Base-by-base conservation (phyloP, 2,113 vertebrate species). In the Xiphophorus couchianus region DNA sequence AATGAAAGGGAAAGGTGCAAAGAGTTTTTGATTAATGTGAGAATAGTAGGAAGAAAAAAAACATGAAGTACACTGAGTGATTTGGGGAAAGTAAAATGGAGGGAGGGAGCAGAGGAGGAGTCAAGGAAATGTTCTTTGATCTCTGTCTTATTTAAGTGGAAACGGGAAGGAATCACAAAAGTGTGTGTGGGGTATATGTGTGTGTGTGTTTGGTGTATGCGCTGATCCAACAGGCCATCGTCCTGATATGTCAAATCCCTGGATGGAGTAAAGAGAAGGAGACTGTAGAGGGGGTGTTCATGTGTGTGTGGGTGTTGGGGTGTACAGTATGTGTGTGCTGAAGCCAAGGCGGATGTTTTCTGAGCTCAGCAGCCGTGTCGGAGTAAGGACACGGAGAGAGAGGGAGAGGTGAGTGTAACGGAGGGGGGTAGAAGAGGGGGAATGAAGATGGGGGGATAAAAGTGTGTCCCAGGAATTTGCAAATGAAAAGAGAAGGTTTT, bases 401-500 rank as follows among this genome's bases (percentile, higher is more conserved):
- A 58, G 72, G 67, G 75, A 74, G 81, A 51, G 69, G 73, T 66
- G 84, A 74, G 76, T 80, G 84, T 71, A 84, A 80, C 72, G 66
- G 61, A 67, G 51, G 65, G 54, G 44, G 19, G 30, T 30, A 30
- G 30, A 30, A 2, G 30, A 30, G 30, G 65, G 54, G 39, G 19
- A 74, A 86, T 77, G 69, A 78, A 64, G 62, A 76, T 14, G 62
- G 37, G 67, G 61, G n/a, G 44, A 1, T 82, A 82, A 79, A 78
- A 91, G 81, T 69, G 84, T 92, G 88, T 92, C 92, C 86, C 79
- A 91, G 93, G 94, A 95, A 95, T 95, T 94, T 95, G 91, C 91
- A 94, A 95, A 94, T 95, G 94, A 95, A 95, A 94, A 92, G 92
- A 89, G 84, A 91, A 92, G 91, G 84, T 94, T 94, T 93, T 94